Evolutionary conservation across 1,140 invertebrate genomes (phyloP), one percentile per base, ranked within the genome.

Genomic region (Pinna nobilis): DNA sequence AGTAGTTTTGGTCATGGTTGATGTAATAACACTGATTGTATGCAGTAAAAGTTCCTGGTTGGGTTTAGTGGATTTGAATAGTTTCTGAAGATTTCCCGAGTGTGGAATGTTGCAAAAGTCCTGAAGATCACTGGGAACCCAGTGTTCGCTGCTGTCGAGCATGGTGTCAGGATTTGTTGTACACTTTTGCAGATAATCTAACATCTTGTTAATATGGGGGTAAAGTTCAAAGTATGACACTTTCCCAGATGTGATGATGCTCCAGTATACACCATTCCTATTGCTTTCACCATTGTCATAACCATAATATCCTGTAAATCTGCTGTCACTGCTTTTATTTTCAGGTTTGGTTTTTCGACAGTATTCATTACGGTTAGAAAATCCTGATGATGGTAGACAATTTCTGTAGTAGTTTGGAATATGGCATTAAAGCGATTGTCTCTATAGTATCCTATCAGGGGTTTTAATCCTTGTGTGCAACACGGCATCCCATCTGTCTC

Each of bases 201-300:
- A n/a, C 7, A 72, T 69, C 3, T 1, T 20, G 1, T 63, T 3
- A 4, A 77, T 49, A 0, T 63, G 28, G 9, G 35, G 1, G 35
- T 61, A 55, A 0, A 76, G 35, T 32, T 71, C 44, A 4, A 68
- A 55, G 35, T 71, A 76, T 25, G 74, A n/a, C 4, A 72, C 65
- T 28, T 71, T 37, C 1, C 63, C 47, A 50, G 5, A 50, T 1
- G 74, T 63, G 4, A 72, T 32, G 2, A 76, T 15, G 23, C 67
- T 76, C 74, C 68, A 70, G 35, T 76, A 76, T 66, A 76, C 25
- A 66, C 41, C 7, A 70, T 20, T 30, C 68, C 63, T 20, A 76
- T 37, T 35, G 51, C 50, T 55, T 66, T 41, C 20, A 76, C n/a
- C 13, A 76, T 4, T 1, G 53, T 37, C 18, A 11, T 9, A 3